These are phyloP conservation scores for Acleris sparsana DNA, from an alignment of 2,888 invertebrate genomes.

Conservation along the genomic window DNA sequence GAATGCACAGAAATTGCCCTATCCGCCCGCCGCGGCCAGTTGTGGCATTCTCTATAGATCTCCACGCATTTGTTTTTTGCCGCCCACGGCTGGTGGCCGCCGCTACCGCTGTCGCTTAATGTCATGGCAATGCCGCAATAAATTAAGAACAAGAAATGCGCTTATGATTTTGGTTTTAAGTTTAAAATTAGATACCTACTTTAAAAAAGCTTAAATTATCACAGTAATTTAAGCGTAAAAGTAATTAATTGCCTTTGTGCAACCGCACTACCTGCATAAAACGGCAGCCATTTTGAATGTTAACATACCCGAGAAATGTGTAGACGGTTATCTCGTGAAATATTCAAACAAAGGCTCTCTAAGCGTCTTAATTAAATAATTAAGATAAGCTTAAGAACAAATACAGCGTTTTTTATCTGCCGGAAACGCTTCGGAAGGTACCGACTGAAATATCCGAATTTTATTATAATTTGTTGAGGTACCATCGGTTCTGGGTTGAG, in stretches of 20 bases:
- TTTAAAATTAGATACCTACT: too few species aligned
- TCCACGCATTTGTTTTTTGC: too few species aligned
- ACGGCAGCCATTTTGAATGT: conserved; percentile 9
- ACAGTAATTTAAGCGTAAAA: too few species aligned
- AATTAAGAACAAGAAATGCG: too few species aligned
- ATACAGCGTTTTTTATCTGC: conserved; percentile 73
- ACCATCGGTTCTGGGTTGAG: conserved; percentile 20
- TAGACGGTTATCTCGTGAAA: conserved; percentile 37
- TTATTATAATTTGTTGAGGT: conserved; percentile 39
- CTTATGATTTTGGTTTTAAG: too few species aligned
- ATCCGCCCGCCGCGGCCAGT: too few species aligned
- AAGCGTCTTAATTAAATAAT: conserved; percentile 73
- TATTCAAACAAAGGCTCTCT: conserved; percentile 39
- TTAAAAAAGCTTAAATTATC: too few species aligned
- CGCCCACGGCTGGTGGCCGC: too few species aligned
- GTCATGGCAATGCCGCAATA: too few species aligned
- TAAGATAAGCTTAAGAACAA: conserved; percentile 70
- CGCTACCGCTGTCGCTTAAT: too few species aligned
- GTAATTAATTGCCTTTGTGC: not conserved
- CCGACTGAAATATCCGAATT: conserved; percentile 68
- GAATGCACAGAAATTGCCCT: too few species aligned
- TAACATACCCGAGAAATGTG: conserved; percentile 26
- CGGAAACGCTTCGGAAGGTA: conserved; percentile 75
- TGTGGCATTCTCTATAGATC: too few species aligned
- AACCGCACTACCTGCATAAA: conserved; percentile 1